Base-by-base conservation (phyloP, 1,140 invertebrate species). In the Drosophila tristis region DNA sequence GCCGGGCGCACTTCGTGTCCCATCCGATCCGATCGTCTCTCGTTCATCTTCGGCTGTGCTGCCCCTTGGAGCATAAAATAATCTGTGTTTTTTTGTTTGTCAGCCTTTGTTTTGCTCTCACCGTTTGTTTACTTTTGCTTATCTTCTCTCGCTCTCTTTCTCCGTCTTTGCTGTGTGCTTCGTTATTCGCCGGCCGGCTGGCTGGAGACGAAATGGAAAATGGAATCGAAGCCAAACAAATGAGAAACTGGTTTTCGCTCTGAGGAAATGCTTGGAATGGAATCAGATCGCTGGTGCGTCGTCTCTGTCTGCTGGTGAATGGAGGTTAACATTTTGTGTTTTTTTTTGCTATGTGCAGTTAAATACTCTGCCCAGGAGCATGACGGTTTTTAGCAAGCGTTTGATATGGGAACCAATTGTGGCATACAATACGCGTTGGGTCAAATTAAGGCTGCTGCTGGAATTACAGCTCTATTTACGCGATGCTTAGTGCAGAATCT, bases 71-170 rank as follows among this genome's bases (percentile, higher is more conserved):
- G 61, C 23, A 25, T 26, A 54, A 58, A 75, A 74, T 78, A 70
- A 80, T 60, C 35, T 39, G 56, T 16, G 67, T 64, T 68, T 16
- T 31, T 49, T 20, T 20, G 1, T 20, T 20, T 20, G 20, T 20
- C 31, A 26, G 15, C 43, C 29, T 80, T 80, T 80, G 78, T 80
- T 80, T 61, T 80, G 78, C 53, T 78, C 50, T 39, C 56, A 29
- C 29, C 47, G 54, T 86, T 87, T 74, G 74, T 72, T 72, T 60
- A 66, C 57, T 68, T 74, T 59, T 16, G 31, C 42, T 63, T 7
- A 15, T 50, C 26, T 43, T 20, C 29, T 39, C 51, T 23, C 8
- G 9, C 2, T 51, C 15, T 48, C 23, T 44, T 50, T 45, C 11
- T 45, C 16, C 8, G 15, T 35, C 6, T 63, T 50, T 45, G 44